A percentile compares a stretch with the other conserved stretches of the same genome.
These are phyloP conservation scores for Anoplopoma fimbria DNA, from an alignment of 2,113 vertebrate genomes.

Conservation along the genomic window DNA sequence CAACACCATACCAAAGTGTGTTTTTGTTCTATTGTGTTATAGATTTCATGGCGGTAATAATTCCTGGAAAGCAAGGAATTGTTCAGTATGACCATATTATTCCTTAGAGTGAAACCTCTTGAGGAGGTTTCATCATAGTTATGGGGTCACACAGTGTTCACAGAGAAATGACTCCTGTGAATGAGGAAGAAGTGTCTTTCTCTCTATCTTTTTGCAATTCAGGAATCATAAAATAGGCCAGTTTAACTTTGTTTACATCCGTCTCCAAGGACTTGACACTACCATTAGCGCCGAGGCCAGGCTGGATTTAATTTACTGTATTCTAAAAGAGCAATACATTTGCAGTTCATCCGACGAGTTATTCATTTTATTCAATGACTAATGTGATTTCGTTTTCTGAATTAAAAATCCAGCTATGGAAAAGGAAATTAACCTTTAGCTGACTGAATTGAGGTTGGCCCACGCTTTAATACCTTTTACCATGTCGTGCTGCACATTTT, in stretches of 20 bases:
- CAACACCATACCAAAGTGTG: conserved; percentile 12
- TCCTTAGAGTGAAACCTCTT: conserved; percentile 43
- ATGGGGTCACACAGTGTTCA: conserved; percentile 60
- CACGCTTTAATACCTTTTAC: no score
- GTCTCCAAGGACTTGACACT: not conserved
- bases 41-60: conserved; percentile 65
- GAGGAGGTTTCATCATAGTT: conserved; percentile 60
- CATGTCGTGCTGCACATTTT: conserved; percentile 11
- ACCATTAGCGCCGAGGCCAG: not conserved
- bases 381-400: not conserved
- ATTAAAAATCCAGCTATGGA: no score
- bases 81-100: conserved; percentile 60
- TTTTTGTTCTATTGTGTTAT: conserved; percentile 57
- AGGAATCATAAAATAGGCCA: conserved; percentile 6
- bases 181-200: conserved; percentile 3
- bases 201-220: not conserved
- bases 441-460: no score
- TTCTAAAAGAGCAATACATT: not conserved
- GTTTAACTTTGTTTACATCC: conserved; percentile 22
- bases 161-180: conserved; percentile 28
- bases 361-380: conserved; percentile 16
- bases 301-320: conserved; percentile 16
- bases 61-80: conserved; percentile 56
- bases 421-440: no score
- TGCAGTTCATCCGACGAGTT: not conserved